phyloP scores from a whole-genome alignment of 2,113 vertebrate genomes.

The Serinus canaria region DNA sequence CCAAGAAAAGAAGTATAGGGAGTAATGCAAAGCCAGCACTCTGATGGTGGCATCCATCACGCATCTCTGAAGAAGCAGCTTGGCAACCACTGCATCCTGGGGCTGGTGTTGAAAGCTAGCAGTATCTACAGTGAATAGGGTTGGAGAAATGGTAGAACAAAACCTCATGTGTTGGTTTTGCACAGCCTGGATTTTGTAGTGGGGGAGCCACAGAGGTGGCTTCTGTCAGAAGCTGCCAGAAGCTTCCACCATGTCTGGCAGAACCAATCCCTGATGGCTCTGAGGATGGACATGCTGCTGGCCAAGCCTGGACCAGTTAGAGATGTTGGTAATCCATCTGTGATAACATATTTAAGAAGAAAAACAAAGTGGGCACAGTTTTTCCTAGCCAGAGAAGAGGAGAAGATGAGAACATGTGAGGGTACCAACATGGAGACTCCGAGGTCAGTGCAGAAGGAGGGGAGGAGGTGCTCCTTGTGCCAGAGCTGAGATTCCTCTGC shows the following conservation, averaged over 20 bases:
- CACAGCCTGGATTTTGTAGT: fast-evolving
- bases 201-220: fast-evolving
- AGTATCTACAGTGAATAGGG: background rate
- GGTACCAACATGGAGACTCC: background rate
- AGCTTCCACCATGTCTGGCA: background rate
- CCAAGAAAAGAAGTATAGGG: background rate
- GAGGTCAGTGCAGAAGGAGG: background rate
- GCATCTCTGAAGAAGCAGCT: background rate
- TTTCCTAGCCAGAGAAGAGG: background rate
- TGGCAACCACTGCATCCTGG: background rate
- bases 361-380: background rate
- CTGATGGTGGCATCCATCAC: background rate
- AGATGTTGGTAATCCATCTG: fast-evolving
- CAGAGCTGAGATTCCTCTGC: background rate
- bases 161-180: background rate
- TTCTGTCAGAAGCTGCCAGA: background rate
- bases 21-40: background rate
- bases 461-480: background rate
- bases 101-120: background rate
- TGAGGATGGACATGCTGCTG: background rate
- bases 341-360: background rate
- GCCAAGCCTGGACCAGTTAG: fast-evolving
- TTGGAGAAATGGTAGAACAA: background rate
- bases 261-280: background rate
- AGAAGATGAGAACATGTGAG: background rate